Percentiles rank a stretch among this genome's conserved stretches.
phyloP scores from a whole-genome alignment of 2,113 vertebrate genomes.

The Lagopus muta region DNA sequence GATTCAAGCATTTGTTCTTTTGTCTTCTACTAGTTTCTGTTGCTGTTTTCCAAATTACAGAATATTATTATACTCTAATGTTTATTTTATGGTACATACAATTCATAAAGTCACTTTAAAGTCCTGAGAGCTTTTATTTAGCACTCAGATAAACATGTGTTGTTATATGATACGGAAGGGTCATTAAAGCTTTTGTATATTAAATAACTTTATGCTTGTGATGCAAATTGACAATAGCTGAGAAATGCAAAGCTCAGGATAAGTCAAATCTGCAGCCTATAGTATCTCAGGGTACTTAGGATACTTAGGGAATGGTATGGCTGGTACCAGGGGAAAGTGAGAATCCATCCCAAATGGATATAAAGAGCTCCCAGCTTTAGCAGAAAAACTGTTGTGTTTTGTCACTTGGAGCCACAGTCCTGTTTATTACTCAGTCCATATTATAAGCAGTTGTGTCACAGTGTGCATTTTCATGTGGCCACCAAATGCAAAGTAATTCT shows the following conservation, averaged over 20 bases:
- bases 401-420: background rate
- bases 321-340: accelerated
- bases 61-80: conserved; percentile 73
- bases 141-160: conserved; percentile 51
- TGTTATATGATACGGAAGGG: conserved; percentile 28
- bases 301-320: background rate
- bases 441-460: background rate
- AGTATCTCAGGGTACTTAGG: background rate
- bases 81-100: conserved; percentile 69
- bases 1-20: conserved; percentile 81
- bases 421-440: background rate
- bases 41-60: conserved; percentile 72
- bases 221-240: conserved; percentile 63
- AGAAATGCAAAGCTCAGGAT: conserved; percentile 54
- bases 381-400: background rate
- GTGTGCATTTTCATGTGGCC: background rate
- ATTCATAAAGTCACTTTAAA: conserved; percentile 72
- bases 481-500: background rate
- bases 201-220: conserved; percentile 60
- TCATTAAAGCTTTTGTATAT: conserved; percentile 59
- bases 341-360: background rate
- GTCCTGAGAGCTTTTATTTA: conserved; percentile 73
- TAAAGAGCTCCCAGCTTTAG: background rate
- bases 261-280: conserved; percentile 5
- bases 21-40: conserved; percentile 68